Evolutionary conservation across 2,113 vertebrate genomes (phyloP), one percentile per base, ranked within the genome.

Genomic region (Calidris pugnax): DNA sequence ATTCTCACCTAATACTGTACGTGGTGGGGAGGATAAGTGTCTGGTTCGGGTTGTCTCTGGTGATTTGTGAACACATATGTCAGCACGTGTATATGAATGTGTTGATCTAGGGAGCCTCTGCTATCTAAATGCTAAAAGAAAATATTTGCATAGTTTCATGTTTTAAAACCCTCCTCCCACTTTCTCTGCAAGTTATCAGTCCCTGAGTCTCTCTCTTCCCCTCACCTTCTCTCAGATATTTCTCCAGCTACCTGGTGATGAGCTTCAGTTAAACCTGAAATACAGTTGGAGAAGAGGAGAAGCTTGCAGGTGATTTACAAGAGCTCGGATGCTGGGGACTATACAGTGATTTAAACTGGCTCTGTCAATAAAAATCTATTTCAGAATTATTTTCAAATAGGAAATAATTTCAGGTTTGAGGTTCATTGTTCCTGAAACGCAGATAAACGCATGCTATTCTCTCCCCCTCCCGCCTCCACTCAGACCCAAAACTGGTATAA

Each of bases 381-480:
- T 94, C 41, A 86, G 51, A 18, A 53, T 85, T 93, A 1, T 93
- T 96, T 95, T 93, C 60, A 93, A 95, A 92, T 14, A 90, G 55
- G 81, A 96, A 95, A 83, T 66, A 85, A 60, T 90, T 94, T 86
- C 62, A 84, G 62, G 45, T 93, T 96, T 90, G 51, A 87, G 51
- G 45, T 79, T 82, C 41, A 68, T 96, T 96, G 89, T 92, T 88
- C 85, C 85, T 95, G 89, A 89, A 95, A 92, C 0, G 3, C 82
- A 95, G 89, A 93, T 87, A 71, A 93, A 95, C 16, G 24, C 56
- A 64, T 97, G 87, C 73, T 57, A 72, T 86, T 95, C 21, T 81
- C 75, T 88, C 94, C 83, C n/a, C 63, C 63, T 92, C 64, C 85
- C 12, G 1, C 94, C 95, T 92, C 94, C 83, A 74, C 93, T 71